phyloP scores from a whole-genome alignment of 2,888 invertebrate genomes.

The Leptinotarsa haldemani region DNA sequence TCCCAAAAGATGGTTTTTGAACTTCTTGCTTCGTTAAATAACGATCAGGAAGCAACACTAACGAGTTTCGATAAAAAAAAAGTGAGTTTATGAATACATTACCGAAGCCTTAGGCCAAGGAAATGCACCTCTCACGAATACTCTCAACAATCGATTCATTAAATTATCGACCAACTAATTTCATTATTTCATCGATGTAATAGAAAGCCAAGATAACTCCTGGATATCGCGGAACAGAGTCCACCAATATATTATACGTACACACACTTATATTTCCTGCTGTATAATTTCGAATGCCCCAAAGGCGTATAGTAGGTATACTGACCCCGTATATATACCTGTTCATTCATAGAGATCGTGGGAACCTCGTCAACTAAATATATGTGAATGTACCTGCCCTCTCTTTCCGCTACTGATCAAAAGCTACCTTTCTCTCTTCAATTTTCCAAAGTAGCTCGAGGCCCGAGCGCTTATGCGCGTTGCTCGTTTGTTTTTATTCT shows the following conservation, averaged over 20 bases:
- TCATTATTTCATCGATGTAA: not conserved
- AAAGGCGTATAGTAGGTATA: conserved; percentile 58
- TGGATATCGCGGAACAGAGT: conserved; percentile 12
- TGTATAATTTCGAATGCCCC: conserved; percentile 55
- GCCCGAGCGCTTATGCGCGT: conserved; percentile 20
- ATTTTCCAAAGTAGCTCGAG: conserved; percentile 38
- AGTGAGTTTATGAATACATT: not conserved
- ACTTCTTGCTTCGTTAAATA: not conserved
- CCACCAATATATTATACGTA: conserved; percentile 24
- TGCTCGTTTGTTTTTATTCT: conserved; percentile 31
- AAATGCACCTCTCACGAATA: conserved; percentile 6
- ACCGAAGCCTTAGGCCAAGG: not conserved
- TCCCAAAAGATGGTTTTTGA: too few species aligned
- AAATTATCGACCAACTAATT: conserved; percentile 9
- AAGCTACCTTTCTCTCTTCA: conserved; percentile 39
- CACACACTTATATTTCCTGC: conserved; percentile 50
- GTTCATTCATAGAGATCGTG: conserved; percentile 65
- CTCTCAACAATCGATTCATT: conserved; percentile 7
- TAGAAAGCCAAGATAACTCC: conserved; percentile 16
- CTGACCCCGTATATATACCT: conserved; percentile 64
- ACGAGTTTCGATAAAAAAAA: not conserved
- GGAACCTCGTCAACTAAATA: conserved; percentile 55
- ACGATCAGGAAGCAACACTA: not conserved
- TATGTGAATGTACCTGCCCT: conserved; percentile 47
- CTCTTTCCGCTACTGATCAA: conserved; percentile 42